These are phyloP conservation scores for Melolontha melolontha DNA, from an alignment of 2,888 invertebrate species.

Conservation along the genomic window DNA sequence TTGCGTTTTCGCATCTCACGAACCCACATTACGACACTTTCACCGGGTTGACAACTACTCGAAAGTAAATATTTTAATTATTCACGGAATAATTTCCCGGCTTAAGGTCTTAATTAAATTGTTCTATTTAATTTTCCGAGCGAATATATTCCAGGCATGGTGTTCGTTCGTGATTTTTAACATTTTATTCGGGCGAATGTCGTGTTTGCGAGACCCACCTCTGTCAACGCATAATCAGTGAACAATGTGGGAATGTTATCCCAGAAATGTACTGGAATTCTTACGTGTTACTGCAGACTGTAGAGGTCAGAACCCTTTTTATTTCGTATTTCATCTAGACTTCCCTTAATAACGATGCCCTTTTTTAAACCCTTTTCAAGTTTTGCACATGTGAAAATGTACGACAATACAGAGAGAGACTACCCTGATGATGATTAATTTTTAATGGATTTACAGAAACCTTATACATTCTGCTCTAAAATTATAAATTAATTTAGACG, in stretches of 20 bases:
- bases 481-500: not conserved
- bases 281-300: constrained; percentile 6
- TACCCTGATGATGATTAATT: constrained; percentile 7
- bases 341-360: constrained; percentile 20
- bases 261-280: constrained; percentile 31
- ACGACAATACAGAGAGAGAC: not conserved
- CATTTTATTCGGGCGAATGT: constrained; percentile 16
- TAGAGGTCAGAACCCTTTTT: constrained; percentile 10
- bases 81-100: not conserved
- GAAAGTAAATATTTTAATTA: constrained; percentile 24
- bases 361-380: constrained; percentile 28
- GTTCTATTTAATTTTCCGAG: constrained; percentile 2
- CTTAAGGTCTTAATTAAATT: constrained; percentile 18
- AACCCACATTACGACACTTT: not conserved
- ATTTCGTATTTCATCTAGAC: constrained; percentile 8
- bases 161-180: constrained; percentile 27
- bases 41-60: not conserved
- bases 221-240: constrained; percentile 15
- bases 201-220: constrained; percentile 11
- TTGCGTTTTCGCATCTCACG: too few relatives aligned
- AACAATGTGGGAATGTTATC: constrained; percentile 24
- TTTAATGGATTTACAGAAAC: constrained; percentile 13
- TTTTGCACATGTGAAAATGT: not conserved
- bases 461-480: not conserved
- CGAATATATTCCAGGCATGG: not conserved